Conservation (phyloP, 2,113 vertebrate genomes). For the Thalassoma bifasciatum region DNA sequence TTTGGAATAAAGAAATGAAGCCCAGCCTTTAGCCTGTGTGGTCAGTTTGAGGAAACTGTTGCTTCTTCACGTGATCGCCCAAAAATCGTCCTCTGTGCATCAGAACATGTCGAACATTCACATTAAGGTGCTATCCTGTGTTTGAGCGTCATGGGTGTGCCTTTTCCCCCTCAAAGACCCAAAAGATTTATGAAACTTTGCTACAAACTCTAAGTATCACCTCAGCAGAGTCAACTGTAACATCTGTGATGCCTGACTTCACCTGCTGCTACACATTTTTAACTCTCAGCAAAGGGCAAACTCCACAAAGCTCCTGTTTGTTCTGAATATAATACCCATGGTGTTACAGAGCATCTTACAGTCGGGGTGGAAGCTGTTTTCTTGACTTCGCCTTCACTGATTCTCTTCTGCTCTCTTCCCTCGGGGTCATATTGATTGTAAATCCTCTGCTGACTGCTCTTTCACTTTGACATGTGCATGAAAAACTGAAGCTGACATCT, state of each 20-base stretch:
- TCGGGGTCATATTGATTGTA: conserved; percentile 34
- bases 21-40: not conserved
- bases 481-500: not conserved
- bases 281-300: conserved; percentile 44
- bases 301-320: conserved; percentile 20
- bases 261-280: conserved; percentile 68
- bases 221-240: conserved; percentile 61
- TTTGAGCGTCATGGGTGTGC: conserved; percentile 69
- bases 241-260: conserved; percentile 68
- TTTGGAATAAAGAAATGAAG: no score
- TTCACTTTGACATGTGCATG: conserved; percentile 17
- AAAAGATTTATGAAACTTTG: conserved; percentile 52
- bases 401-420: not conserved
- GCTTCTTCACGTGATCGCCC: not conserved
- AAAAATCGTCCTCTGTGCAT: not conserved
- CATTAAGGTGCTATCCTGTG: conserved; percentile 68
- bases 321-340: conserved; percentile 31
- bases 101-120: conserved; percentile 32
- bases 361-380: conserved; percentile 18
- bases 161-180: conserved; percentile 49
- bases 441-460: conserved; percentile 3
- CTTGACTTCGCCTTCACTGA: conserved; percentile 7
- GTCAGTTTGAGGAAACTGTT: conserved; percentile 20
- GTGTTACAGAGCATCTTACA: conserved; percentile 29
- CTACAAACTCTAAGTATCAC: conserved; percentile 47